A percentile compares a stretch with the other conserved stretches of the same genome.
phyloP scores from a whole-genome alignment of 2,113 vertebrate genomes.

The Thomomys bottae region DNA sequence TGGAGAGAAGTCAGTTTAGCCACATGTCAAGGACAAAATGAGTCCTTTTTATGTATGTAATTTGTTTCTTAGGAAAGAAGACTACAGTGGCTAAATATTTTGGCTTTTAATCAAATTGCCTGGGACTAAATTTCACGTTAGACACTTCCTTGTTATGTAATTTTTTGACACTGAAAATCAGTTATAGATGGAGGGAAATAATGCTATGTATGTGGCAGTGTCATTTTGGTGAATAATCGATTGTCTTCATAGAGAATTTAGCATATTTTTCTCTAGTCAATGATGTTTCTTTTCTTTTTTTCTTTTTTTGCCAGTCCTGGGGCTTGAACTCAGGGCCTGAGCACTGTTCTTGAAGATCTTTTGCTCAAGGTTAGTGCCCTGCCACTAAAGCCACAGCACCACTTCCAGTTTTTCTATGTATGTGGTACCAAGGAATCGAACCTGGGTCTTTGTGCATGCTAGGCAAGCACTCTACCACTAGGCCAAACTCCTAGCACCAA shows the following conservation, averaged over 20 bases:
- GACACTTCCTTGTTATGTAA: not conserved
- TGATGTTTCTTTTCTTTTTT: no score
- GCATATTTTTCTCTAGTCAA: no score
- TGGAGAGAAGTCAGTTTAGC: not conserved
- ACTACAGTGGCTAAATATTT: not conserved
- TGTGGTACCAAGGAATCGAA: no score
- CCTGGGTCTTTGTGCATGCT: no score
- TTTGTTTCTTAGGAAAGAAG: not conserved
- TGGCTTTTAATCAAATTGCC: slow-evolving; percentile 42
- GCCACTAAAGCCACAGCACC: no score
- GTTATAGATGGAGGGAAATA: slow-evolving; percentile 26
- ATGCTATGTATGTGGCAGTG: not conserved
- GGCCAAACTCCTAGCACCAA: no score
- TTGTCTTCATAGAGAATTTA: slow-evolving; percentile 13
- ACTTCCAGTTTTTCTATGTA: no score
- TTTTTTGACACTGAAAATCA: not conserved
- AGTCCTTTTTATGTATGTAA: not conserved
- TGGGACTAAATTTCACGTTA: not conserved
- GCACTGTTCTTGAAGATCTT: no score
- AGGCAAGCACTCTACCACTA: no score
- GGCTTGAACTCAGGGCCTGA: no score
- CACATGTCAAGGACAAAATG: not conserved
- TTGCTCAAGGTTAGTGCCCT: no score
- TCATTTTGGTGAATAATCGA: not conserved
- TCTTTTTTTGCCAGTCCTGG: no score